These are phyloP conservation scores for Branchinecta lynchi DNA, from an alignment of 1,140 invertebrate species.

Conservation along the genomic window DNA sequence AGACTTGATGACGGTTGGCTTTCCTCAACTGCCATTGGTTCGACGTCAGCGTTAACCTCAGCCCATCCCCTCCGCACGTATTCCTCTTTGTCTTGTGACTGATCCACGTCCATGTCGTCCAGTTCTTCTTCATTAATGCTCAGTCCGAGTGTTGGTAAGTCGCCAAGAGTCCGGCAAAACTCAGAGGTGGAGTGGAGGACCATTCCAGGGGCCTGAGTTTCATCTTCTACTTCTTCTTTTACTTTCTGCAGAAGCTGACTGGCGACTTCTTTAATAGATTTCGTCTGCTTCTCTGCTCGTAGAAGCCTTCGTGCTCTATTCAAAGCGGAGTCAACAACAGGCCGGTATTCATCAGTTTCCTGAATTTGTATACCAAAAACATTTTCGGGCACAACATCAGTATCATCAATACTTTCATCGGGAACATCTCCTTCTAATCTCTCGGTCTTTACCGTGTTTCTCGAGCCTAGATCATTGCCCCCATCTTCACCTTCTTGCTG, in stretches of 20 bases:
- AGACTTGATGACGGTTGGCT: slow-evolving; percentile 16
- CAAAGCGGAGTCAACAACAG: slow-evolving; percentile 54
- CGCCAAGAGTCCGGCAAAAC: slow-evolving; percentile 88
- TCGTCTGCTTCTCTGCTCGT: slow-evolving; percentile 23
- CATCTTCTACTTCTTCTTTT: slow-evolving; percentile 23
- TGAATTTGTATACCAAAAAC: slow-evolving; percentile 41
- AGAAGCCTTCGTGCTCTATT: slow-evolving; percentile 57
- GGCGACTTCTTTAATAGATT: slow-evolving; percentile 18
- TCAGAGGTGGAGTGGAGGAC: slow-evolving; percentile 86
- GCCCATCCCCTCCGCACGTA: slow-evolving; percentile 23
- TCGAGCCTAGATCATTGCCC: background rate
- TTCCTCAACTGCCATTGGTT: background rate
- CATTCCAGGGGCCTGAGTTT: slow-evolving; percentile 35
- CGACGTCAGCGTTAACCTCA: background rate
- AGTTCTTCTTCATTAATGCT: slow-evolving; percentile 12
- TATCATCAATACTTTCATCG: slow-evolving; percentile 24
- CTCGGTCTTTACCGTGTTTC: slow-evolving; percentile 19
- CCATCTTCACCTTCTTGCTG: slow-evolving; percentile 24
- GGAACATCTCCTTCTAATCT: slow-evolving; percentile 30
- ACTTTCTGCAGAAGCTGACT: slow-evolving; percentile 14
- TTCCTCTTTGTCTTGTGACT: slow-evolving; percentile 19
- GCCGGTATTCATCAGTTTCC: slow-evolving; percentile 57
- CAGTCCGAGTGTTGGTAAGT: slow-evolving; percentile 82
- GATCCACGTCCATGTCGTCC: background rate
- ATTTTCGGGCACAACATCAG: slow-evolving; percentile 32